Evolutionary conservation across 2,797 vertebrate genomes (phyloP).

Genomic region (Periophthalmus magnuspinnatus): DNA sequence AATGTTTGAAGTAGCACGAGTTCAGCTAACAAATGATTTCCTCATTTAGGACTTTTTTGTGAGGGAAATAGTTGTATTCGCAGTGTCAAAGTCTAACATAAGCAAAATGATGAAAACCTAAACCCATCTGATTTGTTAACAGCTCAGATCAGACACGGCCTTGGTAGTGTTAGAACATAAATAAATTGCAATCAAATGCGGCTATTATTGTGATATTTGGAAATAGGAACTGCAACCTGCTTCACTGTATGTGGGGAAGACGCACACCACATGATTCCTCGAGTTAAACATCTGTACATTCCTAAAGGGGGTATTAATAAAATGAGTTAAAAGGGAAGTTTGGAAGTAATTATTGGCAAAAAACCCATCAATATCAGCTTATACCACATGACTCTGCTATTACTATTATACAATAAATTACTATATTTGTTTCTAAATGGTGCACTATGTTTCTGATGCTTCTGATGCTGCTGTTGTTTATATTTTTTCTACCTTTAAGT

Average conservation of each 20-base stretch:
- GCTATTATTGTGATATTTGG: neutral
- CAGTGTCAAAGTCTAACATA: slow-evolving; percentile 25
- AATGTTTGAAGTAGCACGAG: slow-evolving; percentile 39
- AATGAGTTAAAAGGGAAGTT: neutral
- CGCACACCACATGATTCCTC: neutral
- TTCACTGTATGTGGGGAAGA: neutral
- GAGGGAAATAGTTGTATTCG: slow-evolving; percentile 24
- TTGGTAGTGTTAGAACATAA: slow-evolving; percentile 2
- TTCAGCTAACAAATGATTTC: slow-evolving; percentile 47
- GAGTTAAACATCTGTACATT: neutral
- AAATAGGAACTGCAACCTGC: neutral
- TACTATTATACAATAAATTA: no score
- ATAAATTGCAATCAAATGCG: slow-evolving; percentile 8
- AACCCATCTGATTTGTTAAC: slow-evolving; percentile 30
- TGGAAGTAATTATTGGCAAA: neutral
- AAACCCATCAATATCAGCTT: neutral
- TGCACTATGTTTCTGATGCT: no score
- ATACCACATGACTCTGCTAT: neutral
- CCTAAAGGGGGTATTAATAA: neutral
- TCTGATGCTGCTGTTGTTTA: no score
- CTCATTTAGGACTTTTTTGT: slow-evolving; percentile 31
- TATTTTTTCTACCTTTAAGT: no score
- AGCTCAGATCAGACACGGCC: slow-evolving; percentile 17
- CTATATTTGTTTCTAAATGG: no score
- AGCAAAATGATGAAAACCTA: slow-evolving; percentile 30